These are phyloP conservation scores for Myotis pilosus DNA, from an alignment of 2,797 vertebrate genomes.

Conservation along the genomic window DNA sequence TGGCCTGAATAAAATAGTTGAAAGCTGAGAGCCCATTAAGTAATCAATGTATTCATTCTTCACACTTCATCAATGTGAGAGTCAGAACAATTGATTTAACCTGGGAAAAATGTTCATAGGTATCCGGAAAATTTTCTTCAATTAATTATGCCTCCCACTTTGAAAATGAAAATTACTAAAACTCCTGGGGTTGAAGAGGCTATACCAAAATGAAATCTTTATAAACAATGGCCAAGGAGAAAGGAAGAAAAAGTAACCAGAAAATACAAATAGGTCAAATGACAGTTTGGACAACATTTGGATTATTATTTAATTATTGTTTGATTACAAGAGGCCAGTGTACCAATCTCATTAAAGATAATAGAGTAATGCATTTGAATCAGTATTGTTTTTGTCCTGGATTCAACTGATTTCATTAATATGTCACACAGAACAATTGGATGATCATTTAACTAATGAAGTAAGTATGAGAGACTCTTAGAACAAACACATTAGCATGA, in stretches of 20 bases:
- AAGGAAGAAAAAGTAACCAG: not conserved
- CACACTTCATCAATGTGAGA: conserved; percentile 50
- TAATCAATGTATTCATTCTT: conserved; percentile 61
- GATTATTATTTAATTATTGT: not conserved
- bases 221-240: not conserved
- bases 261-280: not conserved
- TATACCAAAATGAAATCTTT: not conserved
- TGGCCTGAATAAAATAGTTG: conserved; percentile 57
- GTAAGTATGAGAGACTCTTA: conserved; percentile 5
- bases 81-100: conserved; percentile 54
- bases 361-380: not conserved
- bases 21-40: conserved; percentile 55
- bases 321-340: not conserved
- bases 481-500: conserved; percentile 2
- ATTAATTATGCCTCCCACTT: not conserved
- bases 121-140: conserved; percentile 7
- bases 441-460: conserved; percentile 33
- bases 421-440: not conserved
- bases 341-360: not conserved
- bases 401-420: conserved; percentile 6
- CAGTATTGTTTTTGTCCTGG: not conserved
- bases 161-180: conserved; percentile 22
- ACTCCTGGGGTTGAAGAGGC: not conserved
- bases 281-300: not conserved
- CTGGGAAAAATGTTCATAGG: not conserved